Evolutionary conservation across 2,113 vertebrate species (phyloP), one percentile per base, ranked within the genome.

Genomic region (Pardalotus punctatus): DNA sequence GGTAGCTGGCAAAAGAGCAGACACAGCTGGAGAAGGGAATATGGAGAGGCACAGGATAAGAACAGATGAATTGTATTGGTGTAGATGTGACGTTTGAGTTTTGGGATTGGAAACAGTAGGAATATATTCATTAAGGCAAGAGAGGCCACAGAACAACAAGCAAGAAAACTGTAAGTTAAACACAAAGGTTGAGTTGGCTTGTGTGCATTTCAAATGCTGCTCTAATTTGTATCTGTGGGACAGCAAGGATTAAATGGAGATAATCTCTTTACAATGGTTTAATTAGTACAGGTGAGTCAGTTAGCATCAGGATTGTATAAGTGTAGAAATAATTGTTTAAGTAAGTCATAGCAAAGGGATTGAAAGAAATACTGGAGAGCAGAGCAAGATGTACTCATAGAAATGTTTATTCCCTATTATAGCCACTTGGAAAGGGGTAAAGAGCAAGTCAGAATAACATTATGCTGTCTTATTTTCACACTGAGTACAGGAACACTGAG

Each of bases 251-350:
- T 95, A 94, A 77, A 67, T 69, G 28, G 47, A 81, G 72, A 73
- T 95, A 94, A 96, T 93, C 92, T 48, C 72, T 93, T 97, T 90
- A 90, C 72, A 81, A 62, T 90, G 38, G 82, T 84, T 90, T 93
- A 86, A 86, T 90, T 20, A 0, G 60, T 73, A 67, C 60, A 90
- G 94, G 93, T 96, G 90, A 96, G 47, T 95, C 92, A 94, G 65
- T 93, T 85, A 83, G 70, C 71, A 82, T 66, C 22, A 5, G 65
- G 62, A 93, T 76, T 82, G 53, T 65, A 0, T 90, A 92, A 94
- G 93, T 85, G 56, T 88, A 89, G 95, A 91, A 95, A 93, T 96
- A 93, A 94, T 96, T 96, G 88, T 86, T 88, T 93, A 88, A 96
- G 70, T 72, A 76, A 91, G 60, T 76, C 62, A 71, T 45, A 42